These are phyloP conservation scores for Daubentonia madagascariensis DNA, from an alignment of 2,113 vertebrate species.

Conservation along the genomic window DNA sequence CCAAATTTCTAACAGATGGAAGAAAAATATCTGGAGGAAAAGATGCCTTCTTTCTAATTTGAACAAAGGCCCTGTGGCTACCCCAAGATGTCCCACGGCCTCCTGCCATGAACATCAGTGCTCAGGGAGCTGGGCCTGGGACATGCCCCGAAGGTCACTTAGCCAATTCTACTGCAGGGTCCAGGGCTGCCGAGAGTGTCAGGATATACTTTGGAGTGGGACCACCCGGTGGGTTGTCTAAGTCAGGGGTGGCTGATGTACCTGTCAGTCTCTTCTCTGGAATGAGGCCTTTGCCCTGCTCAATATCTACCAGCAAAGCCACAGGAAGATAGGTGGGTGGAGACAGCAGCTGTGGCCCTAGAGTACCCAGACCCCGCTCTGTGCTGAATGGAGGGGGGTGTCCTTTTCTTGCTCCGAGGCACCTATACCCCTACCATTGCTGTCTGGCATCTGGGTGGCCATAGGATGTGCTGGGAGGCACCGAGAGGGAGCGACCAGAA, in stretches of 20 bases:
- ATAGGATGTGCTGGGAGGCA: neutral
- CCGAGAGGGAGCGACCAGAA: neutral
- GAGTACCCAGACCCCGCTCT: neutral
- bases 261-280: slow-evolving; percentile 68
- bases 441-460: neutral
- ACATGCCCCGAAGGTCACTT: neutral
- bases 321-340: neutral
- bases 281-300: slow-evolving; percentile 56
- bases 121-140: neutral
- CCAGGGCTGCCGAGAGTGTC: neutral
- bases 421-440: neutral
- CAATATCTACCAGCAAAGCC: slow-evolving; percentile 36
- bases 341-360: neutral
- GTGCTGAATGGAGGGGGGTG: neutral
- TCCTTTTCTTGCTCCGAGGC: neutral
- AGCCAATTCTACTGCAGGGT: neutral
- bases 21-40: slow-evolving; percentile 1
- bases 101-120: neutral
- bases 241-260: neutral
- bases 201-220: neutral
- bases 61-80: neutral
- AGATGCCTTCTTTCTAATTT: neutral
- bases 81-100: neutral
- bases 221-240: too few relatives aligned
- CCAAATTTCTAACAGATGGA: neutral